phyloP scores from a whole-genome alignment of 2,888 invertebrate species.

The Chaetoderma sp. region DNA sequence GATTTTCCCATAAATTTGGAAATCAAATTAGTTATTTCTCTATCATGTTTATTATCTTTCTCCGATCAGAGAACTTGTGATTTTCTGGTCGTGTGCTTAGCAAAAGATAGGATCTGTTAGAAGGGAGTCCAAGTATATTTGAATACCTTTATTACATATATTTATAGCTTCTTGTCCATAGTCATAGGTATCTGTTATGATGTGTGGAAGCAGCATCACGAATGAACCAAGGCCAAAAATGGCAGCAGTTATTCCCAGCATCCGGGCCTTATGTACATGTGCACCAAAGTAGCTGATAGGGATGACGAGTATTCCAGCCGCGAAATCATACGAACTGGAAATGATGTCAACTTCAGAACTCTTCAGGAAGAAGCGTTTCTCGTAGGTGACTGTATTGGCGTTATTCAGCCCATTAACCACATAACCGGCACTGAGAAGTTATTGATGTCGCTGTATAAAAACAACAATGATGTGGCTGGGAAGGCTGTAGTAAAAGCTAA shows the following conservation, averaged over 20 bases:
- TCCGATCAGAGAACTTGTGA: no score
- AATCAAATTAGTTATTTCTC: no score
- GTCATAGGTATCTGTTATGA: slow-evolving; percentile 78
- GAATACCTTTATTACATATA: slow-evolving; percentile 4
- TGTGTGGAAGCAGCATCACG: slow-evolving; percentile 85
- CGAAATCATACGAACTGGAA: slow-evolving; percentile 62
- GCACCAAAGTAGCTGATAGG: slow-evolving; percentile 55
- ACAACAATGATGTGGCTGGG: no score
- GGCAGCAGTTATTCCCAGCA: slow-evolving; percentile 82
- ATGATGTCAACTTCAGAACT: slow-evolving; percentile 62
- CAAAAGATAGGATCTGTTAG: no score
- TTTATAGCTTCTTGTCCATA: slow-evolving; percentile 40
- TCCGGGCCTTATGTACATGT: slow-evolving; percentile 72
- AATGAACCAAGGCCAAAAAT: slow-evolving; percentile 78
- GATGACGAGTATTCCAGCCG: slow-evolving; percentile 59
- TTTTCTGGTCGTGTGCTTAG: no score
- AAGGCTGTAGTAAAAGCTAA: neutral
- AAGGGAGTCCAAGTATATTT: no score
- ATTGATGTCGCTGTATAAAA: no score
- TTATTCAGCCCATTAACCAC: slow-evolving; percentile 66
- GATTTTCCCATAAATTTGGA: no score
- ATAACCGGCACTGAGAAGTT: slow-evolving; percentile 48
- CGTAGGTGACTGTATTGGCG: slow-evolving; percentile 61
- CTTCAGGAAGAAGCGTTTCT: slow-evolving; percentile 60
- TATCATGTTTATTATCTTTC: no score